Conservation (phyloP, 2,888 invertebrate genomes). For the Coecobrya sp. region DNA sequence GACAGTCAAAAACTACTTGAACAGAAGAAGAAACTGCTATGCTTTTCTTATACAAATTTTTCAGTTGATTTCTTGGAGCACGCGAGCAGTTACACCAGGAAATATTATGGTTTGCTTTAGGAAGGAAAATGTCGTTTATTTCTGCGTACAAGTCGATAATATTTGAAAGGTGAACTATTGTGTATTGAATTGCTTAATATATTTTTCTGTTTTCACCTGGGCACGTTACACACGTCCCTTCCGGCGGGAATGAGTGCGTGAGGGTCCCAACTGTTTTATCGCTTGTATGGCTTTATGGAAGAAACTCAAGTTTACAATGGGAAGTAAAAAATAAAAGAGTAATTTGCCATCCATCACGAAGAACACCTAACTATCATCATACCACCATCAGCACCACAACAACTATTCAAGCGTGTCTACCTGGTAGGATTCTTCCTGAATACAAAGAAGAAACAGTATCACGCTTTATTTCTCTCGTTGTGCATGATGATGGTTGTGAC, state of each 20-base stretch:
- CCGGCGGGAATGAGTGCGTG: slow-evolving; percentile 41
- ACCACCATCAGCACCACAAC: neutral
- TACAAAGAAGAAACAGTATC: slow-evolving; percentile 1
- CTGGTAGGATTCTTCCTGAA: slow-evolving; percentile 7
- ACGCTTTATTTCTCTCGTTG: neutral
- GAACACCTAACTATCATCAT: neutral
- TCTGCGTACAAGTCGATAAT: neutral
- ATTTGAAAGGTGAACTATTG: neutral
- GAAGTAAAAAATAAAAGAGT: slow-evolving; percentile 10
- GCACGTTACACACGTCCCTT: slow-evolving; percentile 35
- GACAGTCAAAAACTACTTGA: slow-evolving; percentile 4
- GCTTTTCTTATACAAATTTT: neutral
- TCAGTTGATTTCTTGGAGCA: slow-evolving; percentile 27
- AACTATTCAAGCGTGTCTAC: slow-evolving; percentile 37
- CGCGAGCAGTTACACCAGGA: slow-evolving; percentile 17
- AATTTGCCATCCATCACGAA: slow-evolving; percentile 42
- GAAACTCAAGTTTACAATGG: neutral
- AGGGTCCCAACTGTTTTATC: slow-evolving; percentile 52
- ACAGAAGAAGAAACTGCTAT: neutral
- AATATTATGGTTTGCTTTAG: neutral
- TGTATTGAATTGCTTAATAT: neutral
- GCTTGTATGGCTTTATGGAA: neutral
- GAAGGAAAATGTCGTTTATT: slow-evolving; percentile 29
- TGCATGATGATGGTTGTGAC: neutral
- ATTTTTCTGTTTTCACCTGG: neutral